Evolutionary conservation across 2,113 vertebrate genomes (phyloP).

Genomic region (Jaculus jaculus): DNA sequence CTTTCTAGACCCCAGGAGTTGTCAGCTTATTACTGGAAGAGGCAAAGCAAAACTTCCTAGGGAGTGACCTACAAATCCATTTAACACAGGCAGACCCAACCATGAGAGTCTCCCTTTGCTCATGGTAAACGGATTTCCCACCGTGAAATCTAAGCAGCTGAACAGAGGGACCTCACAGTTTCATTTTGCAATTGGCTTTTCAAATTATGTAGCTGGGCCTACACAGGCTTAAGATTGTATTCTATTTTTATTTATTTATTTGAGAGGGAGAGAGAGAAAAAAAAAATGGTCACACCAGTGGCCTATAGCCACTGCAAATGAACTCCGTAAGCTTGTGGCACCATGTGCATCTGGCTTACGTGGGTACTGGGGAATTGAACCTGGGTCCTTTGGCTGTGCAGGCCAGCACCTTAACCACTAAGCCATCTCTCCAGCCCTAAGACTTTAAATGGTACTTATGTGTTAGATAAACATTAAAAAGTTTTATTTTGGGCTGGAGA

Average conservation of each 20-base stretch:
- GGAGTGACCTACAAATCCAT: not conserved
- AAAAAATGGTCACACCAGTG: too few species aligned
- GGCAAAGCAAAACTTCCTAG: not conserved
- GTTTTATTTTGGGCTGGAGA: not conserved
- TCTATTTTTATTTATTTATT: not conserved
- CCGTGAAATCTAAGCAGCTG: not conserved
- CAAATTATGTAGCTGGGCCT: not conserved
- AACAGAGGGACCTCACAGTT: not conserved
- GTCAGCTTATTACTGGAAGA: not conserved
- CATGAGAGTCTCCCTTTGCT: fast-evolving
- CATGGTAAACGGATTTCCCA: not conserved
- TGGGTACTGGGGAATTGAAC: too few species aligned
- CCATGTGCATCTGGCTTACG: too few species aligned
- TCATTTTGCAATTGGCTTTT: not conserved
- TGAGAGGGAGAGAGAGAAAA: too few species aligned
- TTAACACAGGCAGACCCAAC: not conserved
- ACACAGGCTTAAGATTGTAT: not conserved
- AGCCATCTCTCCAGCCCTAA: too few species aligned
- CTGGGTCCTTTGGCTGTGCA: too few species aligned
- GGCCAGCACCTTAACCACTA: too few species aligned
- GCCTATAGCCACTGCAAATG: too few species aligned
- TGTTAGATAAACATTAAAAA: not conserved
- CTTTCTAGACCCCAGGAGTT: not conserved
- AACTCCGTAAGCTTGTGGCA: too few species aligned
- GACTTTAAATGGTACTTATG: not conserved